Conservation (phyloP, 2,113 vertebrate species). For the Labrus mixtus region DNA sequence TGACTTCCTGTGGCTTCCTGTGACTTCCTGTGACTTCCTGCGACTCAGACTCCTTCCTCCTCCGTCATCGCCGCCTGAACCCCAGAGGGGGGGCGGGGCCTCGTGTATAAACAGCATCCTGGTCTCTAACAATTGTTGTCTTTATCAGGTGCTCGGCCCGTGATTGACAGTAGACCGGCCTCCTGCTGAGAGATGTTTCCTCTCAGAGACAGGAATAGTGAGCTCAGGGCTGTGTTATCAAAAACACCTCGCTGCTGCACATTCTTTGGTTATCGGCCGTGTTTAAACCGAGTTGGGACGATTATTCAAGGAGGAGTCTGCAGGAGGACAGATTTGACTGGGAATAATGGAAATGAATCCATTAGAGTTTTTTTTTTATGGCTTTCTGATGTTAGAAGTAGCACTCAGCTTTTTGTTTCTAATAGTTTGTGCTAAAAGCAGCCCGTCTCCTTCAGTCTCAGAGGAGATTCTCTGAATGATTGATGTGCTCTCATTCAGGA, state of each 20-base stretch:
- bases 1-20: slow-evolving; percentile 66
- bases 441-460: neutral
- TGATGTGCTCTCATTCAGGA: slow-evolving; percentile 26
- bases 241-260: slow-evolving; percentile 9
- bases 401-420: slow-evolving; percentile 1
- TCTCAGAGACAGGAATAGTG: slow-evolving; percentile 45
- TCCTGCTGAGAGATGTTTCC: slow-evolving; percentile 70
- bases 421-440: neutral
- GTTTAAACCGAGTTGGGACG: slow-evolving; percentile 24
- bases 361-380: neutral
- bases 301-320: slow-evolving; percentile 17
- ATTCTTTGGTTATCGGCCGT: slow-evolving; percentile 37
- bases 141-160: slow-evolving; percentile 75
- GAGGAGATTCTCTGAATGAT: neutral
- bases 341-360: neutral
- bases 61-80: slow-evolving; percentile 70
- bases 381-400: neutral
- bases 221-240: slow-evolving; percentile 51
- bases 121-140: slow-evolving; percentile 68
- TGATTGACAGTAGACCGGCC: slow-evolving; percentile 50
- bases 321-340: neutral
- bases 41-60: slow-evolving; percentile 70
- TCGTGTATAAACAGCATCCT: slow-evolving; percentile 64
- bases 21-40: slow-evolving; percentile 69
- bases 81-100: neutral